Percentiles rank a stretch among this genome's conserved stretches.
Evolutionary conservation across 1,140 invertebrate species (phyloP).

Genomic region (Zophobas atratus): DNA sequence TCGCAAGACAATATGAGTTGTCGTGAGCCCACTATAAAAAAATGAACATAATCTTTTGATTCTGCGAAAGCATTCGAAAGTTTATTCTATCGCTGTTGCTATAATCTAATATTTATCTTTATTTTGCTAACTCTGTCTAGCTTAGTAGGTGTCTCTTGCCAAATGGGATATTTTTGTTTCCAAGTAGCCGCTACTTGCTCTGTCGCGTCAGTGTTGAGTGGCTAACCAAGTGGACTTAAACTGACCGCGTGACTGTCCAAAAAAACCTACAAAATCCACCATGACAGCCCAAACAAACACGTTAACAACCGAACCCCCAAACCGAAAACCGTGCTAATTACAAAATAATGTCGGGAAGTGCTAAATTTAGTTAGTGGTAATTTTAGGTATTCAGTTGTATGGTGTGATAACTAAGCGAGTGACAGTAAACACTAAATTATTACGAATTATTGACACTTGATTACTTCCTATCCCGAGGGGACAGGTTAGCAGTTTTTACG

Average conservation of each 20-base stretch:
- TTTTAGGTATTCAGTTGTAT: slow-evolving; percentile 7
- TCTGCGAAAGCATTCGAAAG: slow-evolving; percentile 27
- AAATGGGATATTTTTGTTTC: slow-evolving; percentile 67
- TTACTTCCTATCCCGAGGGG: neutral
- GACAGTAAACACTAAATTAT: slow-evolving; percentile 52
- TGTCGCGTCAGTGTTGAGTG: slow-evolving; percentile 60
- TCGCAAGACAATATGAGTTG: slow-evolving; percentile 19
- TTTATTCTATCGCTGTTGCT: slow-evolving; percentile 42
- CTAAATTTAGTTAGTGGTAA: slow-evolving; percentile 31
- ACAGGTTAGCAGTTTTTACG: slow-evolving; percentile 7
- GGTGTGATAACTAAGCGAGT: slow-evolving; percentile 34
- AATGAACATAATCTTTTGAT: slow-evolving; percentile 1
- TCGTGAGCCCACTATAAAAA: slow-evolving; percentile 4
- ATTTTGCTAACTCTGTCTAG: slow-evolving; percentile 64
- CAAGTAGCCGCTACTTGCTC: slow-evolving; percentile 59
- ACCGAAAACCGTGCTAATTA: slow-evolving; percentile 25
- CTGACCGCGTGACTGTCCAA: slow-evolving; percentile 51
- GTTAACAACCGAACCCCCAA: slow-evolving; percentile 8
- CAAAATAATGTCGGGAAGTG: slow-evolving; percentile 14
- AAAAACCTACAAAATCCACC: slow-evolving; percentile 45
- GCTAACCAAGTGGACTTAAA: slow-evolving; percentile 58
- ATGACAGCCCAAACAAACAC: slow-evolving; percentile 36
- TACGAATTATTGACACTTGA: slow-evolving; percentile 37
- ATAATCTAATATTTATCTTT: slow-evolving; percentile 59
- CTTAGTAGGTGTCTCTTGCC: slow-evolving; percentile 64